phyloP scores from a whole-genome alignment of 2,113 vertebrate genomes.

The Erythrocebus patas region DNA sequence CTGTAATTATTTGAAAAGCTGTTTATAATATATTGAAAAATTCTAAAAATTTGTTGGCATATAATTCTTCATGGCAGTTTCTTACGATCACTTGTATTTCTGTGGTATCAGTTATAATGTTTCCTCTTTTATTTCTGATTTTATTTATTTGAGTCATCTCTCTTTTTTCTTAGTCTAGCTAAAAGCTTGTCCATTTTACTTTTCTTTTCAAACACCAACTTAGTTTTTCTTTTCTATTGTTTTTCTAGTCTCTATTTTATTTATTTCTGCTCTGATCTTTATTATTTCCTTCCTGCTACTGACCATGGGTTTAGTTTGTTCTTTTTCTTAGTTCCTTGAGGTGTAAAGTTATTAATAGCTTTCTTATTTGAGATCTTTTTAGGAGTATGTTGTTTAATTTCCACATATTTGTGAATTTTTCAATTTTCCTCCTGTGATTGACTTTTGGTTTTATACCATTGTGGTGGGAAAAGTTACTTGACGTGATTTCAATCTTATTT shows the following conservation, averaged over 20 bases:
- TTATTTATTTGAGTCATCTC: neutral
- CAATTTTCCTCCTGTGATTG: neutral
- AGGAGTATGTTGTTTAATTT: neutral
- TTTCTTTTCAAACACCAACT: neutral
- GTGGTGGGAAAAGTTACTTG: too few species aligned
- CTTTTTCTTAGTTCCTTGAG: neutral
- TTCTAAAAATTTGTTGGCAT: neutral
- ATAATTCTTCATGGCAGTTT: neutral
- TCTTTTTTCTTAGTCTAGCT: neutral
- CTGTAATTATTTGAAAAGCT: neutral
- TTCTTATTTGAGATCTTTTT: neutral
- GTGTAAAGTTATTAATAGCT: neutral
- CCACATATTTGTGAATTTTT: neutral
- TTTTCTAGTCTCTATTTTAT: neutral
- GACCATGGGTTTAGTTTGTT: neutral
- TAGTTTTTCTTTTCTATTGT: neutral
- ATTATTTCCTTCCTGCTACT: neutral
- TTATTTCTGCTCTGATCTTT: neutral
- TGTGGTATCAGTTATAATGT: neutral
- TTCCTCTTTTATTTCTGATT: neutral
- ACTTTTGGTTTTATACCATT: neutral
- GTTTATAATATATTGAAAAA: neutral
- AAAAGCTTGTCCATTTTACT: neutral
- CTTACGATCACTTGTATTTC: neutral
- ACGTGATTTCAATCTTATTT: too few species aligned